These are phyloP conservation scores for Scarus forsteni DNA, from an alignment of 2,797 vertebrate genomes.

Conservation along the genomic window DNA sequence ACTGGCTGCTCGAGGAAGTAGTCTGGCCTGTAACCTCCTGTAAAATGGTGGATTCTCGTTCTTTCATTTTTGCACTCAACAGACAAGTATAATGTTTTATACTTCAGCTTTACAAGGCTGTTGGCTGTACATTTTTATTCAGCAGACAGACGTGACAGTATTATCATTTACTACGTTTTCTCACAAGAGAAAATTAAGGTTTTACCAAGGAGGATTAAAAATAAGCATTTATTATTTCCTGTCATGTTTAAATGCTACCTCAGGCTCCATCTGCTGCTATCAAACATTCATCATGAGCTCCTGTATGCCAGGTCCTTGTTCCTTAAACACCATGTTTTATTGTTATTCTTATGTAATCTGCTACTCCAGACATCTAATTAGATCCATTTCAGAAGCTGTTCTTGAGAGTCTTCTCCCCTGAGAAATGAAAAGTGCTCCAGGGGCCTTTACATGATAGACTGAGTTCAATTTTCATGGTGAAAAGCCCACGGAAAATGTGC, in stretches of 20 bases:
- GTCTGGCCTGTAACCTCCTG: neutral
- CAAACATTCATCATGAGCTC: neutral
- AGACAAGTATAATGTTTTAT: neutral
- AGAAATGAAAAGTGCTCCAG: slow-evolving; percentile 47
- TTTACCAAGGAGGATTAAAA: slow-evolving; percentile 4
- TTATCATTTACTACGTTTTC: neutral
- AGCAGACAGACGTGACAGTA: neutral
- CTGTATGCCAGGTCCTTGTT: slow-evolving; percentile 4
- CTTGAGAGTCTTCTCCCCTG: slow-evolving; percentile 22
- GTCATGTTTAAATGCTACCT: neutral
- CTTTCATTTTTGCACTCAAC: neutral
- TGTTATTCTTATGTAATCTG: slow-evolving; percentile 41
- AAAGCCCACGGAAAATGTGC: slow-evolving; percentile 63
- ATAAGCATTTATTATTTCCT: slow-evolving; percentile 18
- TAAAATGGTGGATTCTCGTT: neutral
- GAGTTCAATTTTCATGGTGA: slow-evolving; percentile 35
- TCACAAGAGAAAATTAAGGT: neutral
- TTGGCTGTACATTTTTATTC: neutral
- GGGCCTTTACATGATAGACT: slow-evolving; percentile 44
- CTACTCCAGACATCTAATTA: slow-evolving; percentile 61
- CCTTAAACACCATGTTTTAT: slow-evolving; percentile 7
- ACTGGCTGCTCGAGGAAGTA: neutral
- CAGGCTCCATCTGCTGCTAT: slow-evolving; percentile 2
- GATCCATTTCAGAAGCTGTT: slow-evolving; percentile 45
- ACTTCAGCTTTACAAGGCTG: neutral